phyloP scores from a whole-genome alignment of 2,888 invertebrate genomes.

The Nomada ruficornis region DNA sequence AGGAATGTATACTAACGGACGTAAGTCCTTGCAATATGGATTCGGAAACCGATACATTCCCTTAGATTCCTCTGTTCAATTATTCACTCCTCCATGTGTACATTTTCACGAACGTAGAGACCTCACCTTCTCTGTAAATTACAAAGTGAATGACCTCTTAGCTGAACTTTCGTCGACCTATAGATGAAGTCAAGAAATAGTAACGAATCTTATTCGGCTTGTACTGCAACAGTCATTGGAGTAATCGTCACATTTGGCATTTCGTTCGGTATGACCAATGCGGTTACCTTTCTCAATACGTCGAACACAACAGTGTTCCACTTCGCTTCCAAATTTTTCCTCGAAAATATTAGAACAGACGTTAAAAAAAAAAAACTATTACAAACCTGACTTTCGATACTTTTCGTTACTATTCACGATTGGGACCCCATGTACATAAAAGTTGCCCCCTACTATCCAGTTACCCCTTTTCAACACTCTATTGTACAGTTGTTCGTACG shows the following conservation, averaged over 20 bases:
- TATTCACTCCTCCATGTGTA: constrained; percentile 13
- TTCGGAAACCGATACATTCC: constrained; percentile 16
- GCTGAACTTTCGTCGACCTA: not conserved
- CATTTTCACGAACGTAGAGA: constrained; percentile 17
- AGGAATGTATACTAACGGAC: constrained; percentile 95
- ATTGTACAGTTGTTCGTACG: not conserved
- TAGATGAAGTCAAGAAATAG: constrained; percentile 19
- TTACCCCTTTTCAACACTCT: not conserved
- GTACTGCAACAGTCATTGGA: not conserved
- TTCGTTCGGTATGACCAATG: too few species aligned
- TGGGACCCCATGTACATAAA: constrained; percentile 58
- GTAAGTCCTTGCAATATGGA: constrained; percentile 88
- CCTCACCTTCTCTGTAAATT: constrained; percentile 7
- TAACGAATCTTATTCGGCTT: constrained; percentile 32
- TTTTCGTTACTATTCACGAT: constrained; percentile 40
- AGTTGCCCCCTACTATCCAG: constrained; percentile 7
- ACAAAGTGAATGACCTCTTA: not conserved
- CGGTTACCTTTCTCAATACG: not conserved
- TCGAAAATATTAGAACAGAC: too few species aligned
- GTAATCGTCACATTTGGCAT: too few species aligned
- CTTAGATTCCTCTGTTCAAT: not conserved
- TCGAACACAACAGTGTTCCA: not conserved
- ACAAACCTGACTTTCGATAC: not conserved
- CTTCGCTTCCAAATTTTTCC: too few species aligned
- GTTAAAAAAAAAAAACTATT: too few species aligned